These are phyloP conservation scores for Polyodon spathula DNA, from an alignment of 2,113 vertebrate species.

Conservation along the genomic window DNA sequence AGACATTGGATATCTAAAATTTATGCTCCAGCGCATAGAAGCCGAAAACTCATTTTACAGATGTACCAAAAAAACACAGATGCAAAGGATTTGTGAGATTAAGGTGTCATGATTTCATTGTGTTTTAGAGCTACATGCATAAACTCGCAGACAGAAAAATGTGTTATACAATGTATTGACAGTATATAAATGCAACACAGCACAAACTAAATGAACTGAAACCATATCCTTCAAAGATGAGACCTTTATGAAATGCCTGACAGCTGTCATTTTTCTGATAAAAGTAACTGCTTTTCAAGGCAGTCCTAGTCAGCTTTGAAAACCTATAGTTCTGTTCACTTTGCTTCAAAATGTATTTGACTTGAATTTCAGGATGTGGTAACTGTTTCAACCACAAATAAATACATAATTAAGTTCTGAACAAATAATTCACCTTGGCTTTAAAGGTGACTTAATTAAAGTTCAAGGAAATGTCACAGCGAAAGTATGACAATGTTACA, in stretches of 20 bases:
- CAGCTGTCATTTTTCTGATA: background rate
- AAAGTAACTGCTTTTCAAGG: too few relatives aligned
- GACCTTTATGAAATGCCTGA: background rate
- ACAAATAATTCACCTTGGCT: background rate
- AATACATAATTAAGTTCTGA: background rate
- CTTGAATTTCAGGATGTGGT: background rate
- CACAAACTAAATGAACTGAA: too few relatives aligned
- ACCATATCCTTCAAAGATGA: background rate
- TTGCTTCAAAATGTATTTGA: background rate
- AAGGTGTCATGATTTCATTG: too few relatives aligned
- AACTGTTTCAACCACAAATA: background rate
- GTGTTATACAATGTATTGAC: too few relatives aligned
- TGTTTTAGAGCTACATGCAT: too few relatives aligned
- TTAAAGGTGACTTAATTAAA: constrained; percentile 12
- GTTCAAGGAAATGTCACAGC: constrained; percentile 9
- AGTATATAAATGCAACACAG: too few relatives aligned
- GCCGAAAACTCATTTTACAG: too few relatives aligned
- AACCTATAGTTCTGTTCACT: constrained; percentile 1
- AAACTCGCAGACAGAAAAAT: too few relatives aligned
- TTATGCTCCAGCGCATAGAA: too few relatives aligned
- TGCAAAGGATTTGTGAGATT: too few relatives aligned
- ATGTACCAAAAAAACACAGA: too few relatives aligned
- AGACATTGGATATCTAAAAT: too few relatives aligned
- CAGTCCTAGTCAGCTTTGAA: background rate
- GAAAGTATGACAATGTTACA: background rate